These are phyloP conservation scores for Cavia porcellus DNA, from an alignment of 2,113 vertebrate species.

Conservation along the genomic window DNA sequence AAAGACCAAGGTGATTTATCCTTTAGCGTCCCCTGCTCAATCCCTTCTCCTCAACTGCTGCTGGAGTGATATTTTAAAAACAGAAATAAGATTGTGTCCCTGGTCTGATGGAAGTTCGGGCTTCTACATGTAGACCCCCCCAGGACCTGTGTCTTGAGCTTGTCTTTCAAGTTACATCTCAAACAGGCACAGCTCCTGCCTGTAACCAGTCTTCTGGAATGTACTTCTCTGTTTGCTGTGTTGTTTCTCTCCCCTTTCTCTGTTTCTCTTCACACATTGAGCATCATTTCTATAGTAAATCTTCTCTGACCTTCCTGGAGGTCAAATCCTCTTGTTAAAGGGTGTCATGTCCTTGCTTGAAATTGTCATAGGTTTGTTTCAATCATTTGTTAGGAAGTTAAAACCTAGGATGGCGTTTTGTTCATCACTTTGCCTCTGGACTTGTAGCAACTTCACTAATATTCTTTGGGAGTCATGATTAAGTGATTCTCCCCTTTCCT, in stretches of 20 bases:
- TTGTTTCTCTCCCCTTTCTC: background rate
- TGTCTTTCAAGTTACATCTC: background rate
- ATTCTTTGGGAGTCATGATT: background rate
- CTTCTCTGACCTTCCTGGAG: background rate
- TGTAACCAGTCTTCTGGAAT: background rate
- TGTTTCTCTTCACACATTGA: background rate
- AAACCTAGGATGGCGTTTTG: background rate
- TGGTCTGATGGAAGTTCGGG: background rate
- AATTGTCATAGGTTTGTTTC: background rate
- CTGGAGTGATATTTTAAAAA: constrained; percentile 48
- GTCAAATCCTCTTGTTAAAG: background rate
- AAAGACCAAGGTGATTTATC: constrained; percentile 17
- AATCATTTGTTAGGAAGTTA: background rate
- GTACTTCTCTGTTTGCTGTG: background rate
- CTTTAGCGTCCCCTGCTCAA: background rate
- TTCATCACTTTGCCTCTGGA: background rate
- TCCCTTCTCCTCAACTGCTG: constrained; percentile 27
- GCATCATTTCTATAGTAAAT: background rate
- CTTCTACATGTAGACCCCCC: background rate
- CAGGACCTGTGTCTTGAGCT: background rate
- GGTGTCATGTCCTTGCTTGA: background rate
- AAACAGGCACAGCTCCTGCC: background rate
- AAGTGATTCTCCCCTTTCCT: background rate
- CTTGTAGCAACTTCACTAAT: background rate
- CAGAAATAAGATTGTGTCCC: constrained; percentile 58